Evolutionary conservation across 2,888 invertebrate genomes (phyloP).

Genomic region (Conistra vaccinii): DNA sequence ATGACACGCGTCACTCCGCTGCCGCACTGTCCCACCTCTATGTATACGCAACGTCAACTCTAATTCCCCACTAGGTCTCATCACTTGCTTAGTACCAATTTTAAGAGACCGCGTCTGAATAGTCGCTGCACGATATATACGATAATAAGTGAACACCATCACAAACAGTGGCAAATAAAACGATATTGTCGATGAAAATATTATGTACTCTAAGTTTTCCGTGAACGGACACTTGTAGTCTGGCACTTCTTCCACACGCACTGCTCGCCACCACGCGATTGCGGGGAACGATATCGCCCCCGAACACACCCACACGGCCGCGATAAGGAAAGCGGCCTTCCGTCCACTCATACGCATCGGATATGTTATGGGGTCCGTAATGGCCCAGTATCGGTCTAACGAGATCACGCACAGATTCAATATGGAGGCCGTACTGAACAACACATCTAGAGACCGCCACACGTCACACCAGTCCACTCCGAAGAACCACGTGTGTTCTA

Average conservation of each 20-base stretch:
- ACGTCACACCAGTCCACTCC: conserved; percentile 99
- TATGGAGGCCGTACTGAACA: conserved; percentile 99
- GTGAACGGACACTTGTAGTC: conserved; percentile 98
- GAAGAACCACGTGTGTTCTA: conserved; percentile 98
- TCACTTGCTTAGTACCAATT: conserved; percentile 97
- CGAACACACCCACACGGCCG: conserved; percentile 98
- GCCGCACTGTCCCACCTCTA: conserved; percentile 95
- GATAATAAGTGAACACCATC: conserved; percentile 99
- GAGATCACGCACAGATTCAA: conserved; percentile 99
- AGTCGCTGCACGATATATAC: conserved; percentile 98
- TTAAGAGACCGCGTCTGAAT: conserved; percentile 97
- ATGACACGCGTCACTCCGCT: conserved; percentile 89
- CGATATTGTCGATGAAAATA: conserved; percentile 99
- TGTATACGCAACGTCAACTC: conserved; percentile 98
- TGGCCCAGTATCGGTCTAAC: conserved; percentile 99
- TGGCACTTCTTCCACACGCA: conserved; percentile 94
- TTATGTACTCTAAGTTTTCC: conserved; percentile 98
- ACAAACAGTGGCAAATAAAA: conserved; percentile 99
- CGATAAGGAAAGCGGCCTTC: conserved; percentile 96
- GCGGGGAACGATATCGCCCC: conserved; percentile 99
- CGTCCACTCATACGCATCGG: conserved; percentile 98
- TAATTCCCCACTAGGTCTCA: conserved; percentile 95
- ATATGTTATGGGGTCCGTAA: conserved; percentile 99
- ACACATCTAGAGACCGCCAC: conserved; percentile 98
- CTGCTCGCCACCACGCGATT: conserved; percentile 98